These are phyloP conservation scores for Ditylenchus weischeri DNA, from an alignment of 2,888 invertebrate species.

Conservation along the genomic window DNA sequence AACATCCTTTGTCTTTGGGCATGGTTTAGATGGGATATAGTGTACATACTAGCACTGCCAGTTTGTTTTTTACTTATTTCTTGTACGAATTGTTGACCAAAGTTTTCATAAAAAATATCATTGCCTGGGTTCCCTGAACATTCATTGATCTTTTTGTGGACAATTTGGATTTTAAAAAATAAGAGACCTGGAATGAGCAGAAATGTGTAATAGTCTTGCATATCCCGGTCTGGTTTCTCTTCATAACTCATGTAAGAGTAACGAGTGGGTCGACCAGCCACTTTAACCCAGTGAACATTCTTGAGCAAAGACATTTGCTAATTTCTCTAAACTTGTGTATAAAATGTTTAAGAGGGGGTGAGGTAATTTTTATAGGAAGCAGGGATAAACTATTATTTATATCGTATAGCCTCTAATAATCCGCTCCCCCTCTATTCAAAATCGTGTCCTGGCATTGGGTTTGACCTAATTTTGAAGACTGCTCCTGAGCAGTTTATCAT, in stretches of 20 bases:
- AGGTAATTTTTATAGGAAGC: no score
- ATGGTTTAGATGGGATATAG: conserved; percentile 51
- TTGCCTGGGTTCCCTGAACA: conserved; percentile 50
- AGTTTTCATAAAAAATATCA: conserved; percentile 51
- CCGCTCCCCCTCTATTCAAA: no score
- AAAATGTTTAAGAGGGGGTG: no score
- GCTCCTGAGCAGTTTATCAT: no score
- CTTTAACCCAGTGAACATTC: conserved; percentile 20
- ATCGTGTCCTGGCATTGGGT: no score
- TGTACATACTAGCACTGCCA: conserved; percentile 19
- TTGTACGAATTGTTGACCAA: conserved; percentile 39
- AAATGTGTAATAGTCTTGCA: conserved; percentile 1
- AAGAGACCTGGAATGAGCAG: background rate
- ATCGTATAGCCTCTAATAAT: no score
- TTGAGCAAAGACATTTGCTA: background rate
- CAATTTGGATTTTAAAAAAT: no score
- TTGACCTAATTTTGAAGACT: no score
- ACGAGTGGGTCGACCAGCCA: conserved; percentile 47
- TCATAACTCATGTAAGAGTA: conserved; percentile 40
- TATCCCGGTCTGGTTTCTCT: conserved; percentile 15
- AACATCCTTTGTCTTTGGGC: conserved; percentile 6
- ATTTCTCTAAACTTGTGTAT: no score
- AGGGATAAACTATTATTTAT: no score
- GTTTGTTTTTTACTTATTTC: conserved; percentile 18
- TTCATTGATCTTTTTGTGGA: background rate